Percentiles rank a stretch among this genome's conserved stretches.
Evolutionary conservation across 2,113 vertebrate species (phyloP).

Genomic region (Burhinus bistriatus): DNA sequence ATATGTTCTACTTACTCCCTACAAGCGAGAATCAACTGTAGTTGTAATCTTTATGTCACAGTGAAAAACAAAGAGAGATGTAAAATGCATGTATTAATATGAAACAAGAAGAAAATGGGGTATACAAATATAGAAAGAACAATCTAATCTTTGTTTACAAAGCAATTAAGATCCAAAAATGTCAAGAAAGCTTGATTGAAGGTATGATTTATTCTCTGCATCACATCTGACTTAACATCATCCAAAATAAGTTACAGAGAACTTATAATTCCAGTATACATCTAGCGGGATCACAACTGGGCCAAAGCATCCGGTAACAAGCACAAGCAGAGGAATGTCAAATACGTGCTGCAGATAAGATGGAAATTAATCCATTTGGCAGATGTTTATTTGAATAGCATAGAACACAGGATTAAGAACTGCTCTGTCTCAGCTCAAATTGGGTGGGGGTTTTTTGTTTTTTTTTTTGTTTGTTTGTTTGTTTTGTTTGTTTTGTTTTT

Average conservation of each 20-base stretch:
- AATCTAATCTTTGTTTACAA: not conserved
- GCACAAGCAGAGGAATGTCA: constrained; percentile 22
- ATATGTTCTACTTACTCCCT: not conserved
- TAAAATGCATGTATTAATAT: not conserved
- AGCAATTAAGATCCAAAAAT: not conserved
- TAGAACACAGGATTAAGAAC: not conserved
- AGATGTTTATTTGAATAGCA: not conserved
- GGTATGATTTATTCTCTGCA: constrained; percentile 17
- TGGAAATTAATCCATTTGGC: not conserved
- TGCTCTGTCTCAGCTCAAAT: not conserved
- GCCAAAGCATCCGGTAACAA: not conserved
- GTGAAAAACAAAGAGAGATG: not conserved
- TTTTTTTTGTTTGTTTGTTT: no score
- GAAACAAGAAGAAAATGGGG: not conserved
- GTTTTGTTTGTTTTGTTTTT: not conserved
- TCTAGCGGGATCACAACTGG: not conserved
- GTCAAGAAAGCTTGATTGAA: not conserved
- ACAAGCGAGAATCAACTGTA: not conserved
- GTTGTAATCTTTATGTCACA: not conserved
- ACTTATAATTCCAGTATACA: not conserved
- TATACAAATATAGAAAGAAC: not conserved
- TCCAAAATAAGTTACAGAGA: constrained; percentile 3
- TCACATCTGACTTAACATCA: not conserved
- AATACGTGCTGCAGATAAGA: constrained; percentile 36
- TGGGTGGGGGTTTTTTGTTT: not conserved